Evolutionary conservation across 2,797 vertebrate species (phyloP).

Genomic region (Argentina silus): DNA sequence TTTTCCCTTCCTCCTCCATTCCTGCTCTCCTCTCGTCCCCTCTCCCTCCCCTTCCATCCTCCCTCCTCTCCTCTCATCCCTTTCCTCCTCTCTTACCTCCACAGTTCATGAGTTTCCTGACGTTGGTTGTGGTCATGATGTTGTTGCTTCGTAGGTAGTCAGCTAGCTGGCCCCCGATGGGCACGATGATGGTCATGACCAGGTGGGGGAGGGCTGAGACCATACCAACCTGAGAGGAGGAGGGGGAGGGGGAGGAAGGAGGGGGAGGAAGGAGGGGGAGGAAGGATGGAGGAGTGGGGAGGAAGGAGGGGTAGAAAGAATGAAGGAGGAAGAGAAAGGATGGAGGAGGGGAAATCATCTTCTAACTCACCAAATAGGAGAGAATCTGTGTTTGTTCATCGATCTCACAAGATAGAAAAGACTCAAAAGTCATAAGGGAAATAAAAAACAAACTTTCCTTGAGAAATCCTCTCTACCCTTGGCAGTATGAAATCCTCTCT

Average conservation of each 20-base stretch:
- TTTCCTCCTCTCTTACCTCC: slow-evolving; percentile 76
- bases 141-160: slow-evolving; percentile 85
- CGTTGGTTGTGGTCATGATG: slow-evolving; percentile 91
- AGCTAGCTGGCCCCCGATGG: slow-evolving; percentile 90
- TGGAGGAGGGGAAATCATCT: background rate
- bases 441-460: too few species aligned
- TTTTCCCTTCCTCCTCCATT: background rate
- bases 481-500: too few species aligned
- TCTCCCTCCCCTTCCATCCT: slow-evolving; percentile 12
- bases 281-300: background rate
- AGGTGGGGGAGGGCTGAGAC: slow-evolving; percentile 90
- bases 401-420: too few species aligned
- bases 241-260: background rate
- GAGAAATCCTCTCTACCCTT: too few species aligned
- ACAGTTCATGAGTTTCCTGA: slow-evolving; percentile 94
- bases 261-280: background rate
- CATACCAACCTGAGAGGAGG: slow-evolving; percentile 82
- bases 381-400: too few species aligned
- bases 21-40: background rate
- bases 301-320: background rate
- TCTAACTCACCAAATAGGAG: background rate
- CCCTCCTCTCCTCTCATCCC: background rate
- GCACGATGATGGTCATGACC: slow-evolving; percentile 94
- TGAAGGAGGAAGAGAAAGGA: background rate
- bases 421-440: too few species aligned